Evolutionary conservation across 2,888 invertebrate species (phyloP).

Genomic region (Furcula furcula): DNA sequence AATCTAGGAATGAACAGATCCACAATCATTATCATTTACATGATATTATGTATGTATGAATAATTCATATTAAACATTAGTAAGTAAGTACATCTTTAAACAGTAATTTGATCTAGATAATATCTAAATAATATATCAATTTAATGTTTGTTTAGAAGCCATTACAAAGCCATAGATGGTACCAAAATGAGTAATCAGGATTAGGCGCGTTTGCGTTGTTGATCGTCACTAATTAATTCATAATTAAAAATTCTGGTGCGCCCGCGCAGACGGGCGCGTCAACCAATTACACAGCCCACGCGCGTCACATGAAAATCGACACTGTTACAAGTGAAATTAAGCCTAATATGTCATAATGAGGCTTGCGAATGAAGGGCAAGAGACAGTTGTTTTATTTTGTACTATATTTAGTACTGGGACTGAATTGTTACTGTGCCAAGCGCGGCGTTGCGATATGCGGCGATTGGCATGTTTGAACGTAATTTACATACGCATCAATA

Average conservation of each 20-base stretch:
- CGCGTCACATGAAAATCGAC: slow-evolving; percentile 51
- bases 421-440: slow-evolving; percentile 79
- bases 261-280: slow-evolving; percentile 68
- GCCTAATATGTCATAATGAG: slow-evolving; percentile 52
- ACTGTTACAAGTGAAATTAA: slow-evolving; percentile 46
- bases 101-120: background rate
- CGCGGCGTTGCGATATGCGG: slow-evolving; percentile 53
- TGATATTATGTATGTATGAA: no score
- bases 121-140: background rate
- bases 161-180: slow-evolving; percentile 23
- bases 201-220: slow-evolving; percentile 73
- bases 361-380: slow-evolving; percentile 74
- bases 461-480: slow-evolving; percentile 58
- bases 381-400: slow-evolving; percentile 80
- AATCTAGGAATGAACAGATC: slow-evolving; percentile 1
- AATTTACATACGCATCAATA: slow-evolving; percentile 29
- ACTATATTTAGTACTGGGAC: slow-evolving; percentile 78
- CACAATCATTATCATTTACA: background rate
- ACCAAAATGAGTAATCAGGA: slow-evolving; percentile 51
- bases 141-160: slow-evolving; percentile 17
- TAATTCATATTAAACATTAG: no score
- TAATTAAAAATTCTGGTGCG: slow-evolving; percentile 81
- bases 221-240: slow-evolving; percentile 79
- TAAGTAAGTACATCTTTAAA: no score
- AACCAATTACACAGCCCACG: slow-evolving; percentile 66